A percentile compares a stretch with the other conserved stretches of the same genome.
phyloP scores from a whole-genome alignment of 2,113 vertebrate genomes.

The Cnemophilus loriae region DNA sequence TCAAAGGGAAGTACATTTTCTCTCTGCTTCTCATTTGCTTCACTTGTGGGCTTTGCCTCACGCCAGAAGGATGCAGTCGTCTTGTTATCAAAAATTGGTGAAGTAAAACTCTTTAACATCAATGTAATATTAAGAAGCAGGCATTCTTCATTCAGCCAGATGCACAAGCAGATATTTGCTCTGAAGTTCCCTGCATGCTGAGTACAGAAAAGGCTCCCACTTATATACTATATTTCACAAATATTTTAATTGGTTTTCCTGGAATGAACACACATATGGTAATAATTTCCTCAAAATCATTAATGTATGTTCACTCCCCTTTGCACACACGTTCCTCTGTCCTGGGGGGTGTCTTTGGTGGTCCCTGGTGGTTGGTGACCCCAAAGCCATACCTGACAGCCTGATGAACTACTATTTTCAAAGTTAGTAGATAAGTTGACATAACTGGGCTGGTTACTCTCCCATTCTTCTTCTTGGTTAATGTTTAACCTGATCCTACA shows the following conservation, averaged over 20 bases:
- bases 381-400: neutral
- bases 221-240: neutral
- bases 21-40: neutral
- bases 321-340: neutral
- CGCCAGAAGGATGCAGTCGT: neutral
- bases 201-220: neutral
- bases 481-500: neutral
- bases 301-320: neutral
- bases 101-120: neutral
- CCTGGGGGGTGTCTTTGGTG: neutral
- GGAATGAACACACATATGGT: neutral
- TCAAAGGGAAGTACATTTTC: neutral
- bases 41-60: neutral
- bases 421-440: neutral
- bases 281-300: neutral
- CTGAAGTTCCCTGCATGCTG: neutral
- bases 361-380: neutral
- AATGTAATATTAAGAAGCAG: neutral
- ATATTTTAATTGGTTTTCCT: neutral
- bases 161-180: neutral
- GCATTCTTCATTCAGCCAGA: neutral
- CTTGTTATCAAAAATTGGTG: neutral
- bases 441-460: neutral
- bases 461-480: neutral
- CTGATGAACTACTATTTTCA: neutral